A percentile compares a stretch with the other conserved stretches of the same genome.
phyloP scores from a whole-genome alignment of 2,888 invertebrate genomes.

The Megaustenia siamemsis region DNA sequence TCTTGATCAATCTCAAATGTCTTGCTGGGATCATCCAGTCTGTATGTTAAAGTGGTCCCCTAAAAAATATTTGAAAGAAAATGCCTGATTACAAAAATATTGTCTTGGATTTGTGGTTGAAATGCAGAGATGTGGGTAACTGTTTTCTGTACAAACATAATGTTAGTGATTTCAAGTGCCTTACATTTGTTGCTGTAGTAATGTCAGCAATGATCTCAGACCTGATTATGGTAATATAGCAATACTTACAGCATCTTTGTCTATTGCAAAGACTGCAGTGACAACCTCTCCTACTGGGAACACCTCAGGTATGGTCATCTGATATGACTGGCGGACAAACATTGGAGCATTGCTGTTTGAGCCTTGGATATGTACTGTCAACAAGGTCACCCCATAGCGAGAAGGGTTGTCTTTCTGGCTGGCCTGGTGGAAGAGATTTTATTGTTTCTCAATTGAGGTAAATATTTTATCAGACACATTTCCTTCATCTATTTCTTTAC shows the following conservation, averaged over 20 bases:
- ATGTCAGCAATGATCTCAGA: neutral
- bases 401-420: constrained; percentile 62
- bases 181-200: too few species aligned
- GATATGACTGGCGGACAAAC: constrained; percentile 49
- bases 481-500: neutral
- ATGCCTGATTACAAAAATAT: neutral
- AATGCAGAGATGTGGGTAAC: too few species aligned
- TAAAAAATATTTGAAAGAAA: neutral
- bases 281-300: constrained; percentile 60
- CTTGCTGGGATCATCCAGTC: constrained; percentile 15
- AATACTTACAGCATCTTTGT: constrained; percentile 56
- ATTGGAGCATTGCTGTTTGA: constrained; percentile 56
- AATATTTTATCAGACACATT: too few species aligned
- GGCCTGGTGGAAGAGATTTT: too few species aligned
- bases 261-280: constrained; percentile 58
- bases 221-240: neutral
- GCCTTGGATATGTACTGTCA: constrained; percentile 54
- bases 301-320: constrained; percentile 60
- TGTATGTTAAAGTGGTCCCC: constrained; percentile 34
- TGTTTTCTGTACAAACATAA: too few species aligned
- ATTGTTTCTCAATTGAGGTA: too few species aligned
- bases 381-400: constrained; percentile 59
- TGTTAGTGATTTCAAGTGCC: too few species aligned
- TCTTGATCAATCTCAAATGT: constrained; percentile 23
- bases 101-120: neutral